These are phyloP conservation scores for Virgularia gustaviana DNA, from an alignment of 92 coral and sea anemone genomes.

Conservation along the genomic window DNA sequence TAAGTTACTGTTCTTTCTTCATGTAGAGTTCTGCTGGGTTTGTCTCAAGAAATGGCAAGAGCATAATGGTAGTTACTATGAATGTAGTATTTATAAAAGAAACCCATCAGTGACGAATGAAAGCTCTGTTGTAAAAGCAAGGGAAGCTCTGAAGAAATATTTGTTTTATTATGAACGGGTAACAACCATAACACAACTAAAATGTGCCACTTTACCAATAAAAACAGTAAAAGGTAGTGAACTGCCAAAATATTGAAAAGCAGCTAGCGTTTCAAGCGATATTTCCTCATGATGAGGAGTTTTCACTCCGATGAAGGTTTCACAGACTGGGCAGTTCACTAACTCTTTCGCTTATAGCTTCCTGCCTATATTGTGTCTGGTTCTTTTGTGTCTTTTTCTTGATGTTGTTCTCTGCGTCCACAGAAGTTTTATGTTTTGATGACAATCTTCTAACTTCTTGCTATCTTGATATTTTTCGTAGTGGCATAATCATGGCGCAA, in stretches of 20 bases:
- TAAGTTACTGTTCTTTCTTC: background rate
- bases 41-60: constrained; percentile 85
- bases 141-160: constrained; percentile 96
- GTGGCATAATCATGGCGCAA: constrained; percentile 98
- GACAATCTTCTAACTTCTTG: background rate
- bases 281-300: no score
- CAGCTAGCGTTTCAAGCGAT: no score
- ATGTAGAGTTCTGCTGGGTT: constrained; percentile 97
- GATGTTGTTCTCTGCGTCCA: background rate
- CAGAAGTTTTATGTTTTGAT: background rate
- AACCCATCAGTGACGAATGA: constrained; percentile 89
- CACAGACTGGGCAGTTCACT: no score
- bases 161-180: constrained; percentile 98
- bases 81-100: constrained; percentile 88
- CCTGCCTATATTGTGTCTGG: background rate
- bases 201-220: no score
- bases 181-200: no score
- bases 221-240: no score
- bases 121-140: constrained; percentile 85
- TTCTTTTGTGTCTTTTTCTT: background rate
- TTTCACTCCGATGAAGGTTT: no score
- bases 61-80: constrained; percentile 91
- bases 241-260: no score
- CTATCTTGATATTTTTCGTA: constrained; percentile 12
- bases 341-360: background rate